These are phyloP conservation scores for Epistrophe eligans DNA, from an alignment of 2,888 invertebrate genomes.

Conservation along the genomic window DNA sequence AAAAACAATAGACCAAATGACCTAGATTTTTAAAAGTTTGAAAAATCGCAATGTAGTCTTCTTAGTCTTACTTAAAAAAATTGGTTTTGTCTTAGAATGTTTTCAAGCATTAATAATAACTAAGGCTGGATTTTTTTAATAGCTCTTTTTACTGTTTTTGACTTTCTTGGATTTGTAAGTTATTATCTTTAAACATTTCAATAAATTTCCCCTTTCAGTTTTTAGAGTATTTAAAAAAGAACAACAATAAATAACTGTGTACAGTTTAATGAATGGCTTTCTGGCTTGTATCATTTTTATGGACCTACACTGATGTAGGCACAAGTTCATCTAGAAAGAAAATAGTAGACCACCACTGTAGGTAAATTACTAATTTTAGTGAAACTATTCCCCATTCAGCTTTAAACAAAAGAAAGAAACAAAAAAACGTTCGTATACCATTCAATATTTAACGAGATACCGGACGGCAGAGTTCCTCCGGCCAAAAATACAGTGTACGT, in stretches of 20 bases:
- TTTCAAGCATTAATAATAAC: background rate
- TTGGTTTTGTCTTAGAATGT: background rate
- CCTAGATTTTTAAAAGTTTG: background rate
- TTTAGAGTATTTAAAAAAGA: conserved; percentile 15
- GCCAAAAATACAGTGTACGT: conserved; percentile 9
- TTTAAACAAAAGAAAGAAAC: background rate
- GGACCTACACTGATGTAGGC: background rate
- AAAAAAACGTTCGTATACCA: background rate
- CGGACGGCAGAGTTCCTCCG: conserved; percentile 18
- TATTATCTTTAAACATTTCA: background rate
- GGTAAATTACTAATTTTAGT: background rate
- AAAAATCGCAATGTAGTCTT: background rate
- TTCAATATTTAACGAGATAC: conserved; percentile 9
- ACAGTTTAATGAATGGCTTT: background rate
- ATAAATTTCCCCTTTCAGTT: conserved; percentile 7
- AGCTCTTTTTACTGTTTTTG: background rate
- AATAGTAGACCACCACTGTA: conserved; percentile 16
- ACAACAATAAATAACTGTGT: background rate
- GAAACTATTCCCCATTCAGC: conserved; percentile 1
- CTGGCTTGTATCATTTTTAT: conserved; percentile 14
- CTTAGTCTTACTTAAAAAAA: background rate
- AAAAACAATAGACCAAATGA: background rate
- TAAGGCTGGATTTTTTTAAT: background rate
- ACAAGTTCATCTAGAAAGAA: conserved; percentile 9
- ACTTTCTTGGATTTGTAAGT: background rate